phyloP scores from a whole-genome alignment of 2,797 vertebrate species.

The Sebastolobus alascanus region DNA sequence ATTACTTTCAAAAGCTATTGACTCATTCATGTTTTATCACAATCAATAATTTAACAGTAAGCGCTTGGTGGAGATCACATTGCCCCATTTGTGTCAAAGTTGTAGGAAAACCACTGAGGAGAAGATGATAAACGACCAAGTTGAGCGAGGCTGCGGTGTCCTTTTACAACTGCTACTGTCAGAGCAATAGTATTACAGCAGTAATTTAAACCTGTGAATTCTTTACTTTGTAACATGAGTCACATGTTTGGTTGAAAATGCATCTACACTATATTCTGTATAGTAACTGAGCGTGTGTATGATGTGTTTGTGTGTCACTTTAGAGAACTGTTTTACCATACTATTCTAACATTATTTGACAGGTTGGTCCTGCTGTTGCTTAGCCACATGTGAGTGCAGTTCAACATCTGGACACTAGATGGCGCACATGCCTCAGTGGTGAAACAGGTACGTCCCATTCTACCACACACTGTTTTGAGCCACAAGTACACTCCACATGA shows the following conservation, averaged over 20 bases:
- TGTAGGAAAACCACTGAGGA: slow-evolving; percentile 89
- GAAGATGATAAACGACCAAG: slow-evolving; percentile 84
- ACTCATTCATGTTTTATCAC: slow-evolving; percentile 85
- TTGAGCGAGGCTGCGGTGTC: slow-evolving; percentile 68
- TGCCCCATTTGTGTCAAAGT: slow-evolving; percentile 90
- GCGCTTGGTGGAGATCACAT: slow-evolving; percentile 87
- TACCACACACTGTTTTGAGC: background rate
- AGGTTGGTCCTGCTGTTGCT: background rate
- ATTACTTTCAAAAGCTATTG: slow-evolving; percentile 81
- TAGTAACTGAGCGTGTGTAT: background rate
- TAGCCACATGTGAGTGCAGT: slow-evolving; percentile 13
- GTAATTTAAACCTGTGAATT: slow-evolving; percentile 69
- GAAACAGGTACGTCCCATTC: slow-evolving; percentile 9
- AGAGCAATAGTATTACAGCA: slow-evolving; percentile 58
- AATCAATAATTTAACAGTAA: slow-evolving; percentile 87
- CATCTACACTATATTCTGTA: slow-evolving; percentile 9
- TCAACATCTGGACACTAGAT: slow-evolving; percentile 74
- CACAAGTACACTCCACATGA: slow-evolving; percentile 1
- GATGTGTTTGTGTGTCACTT: background rate
- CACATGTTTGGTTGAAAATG: slow-evolving; percentile 21
- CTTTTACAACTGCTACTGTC: slow-evolving; percentile 72
- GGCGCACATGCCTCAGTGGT: slow-evolving; percentile 67
- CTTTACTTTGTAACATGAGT: slow-evolving; percentile 60
- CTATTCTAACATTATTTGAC: background rate
- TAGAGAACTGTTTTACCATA: background rate